Evolutionary conservation across 2,797 vertebrate species (phyloP), one percentile per base, ranked within the genome.

Genomic region (Thunnus albacares): DNA sequence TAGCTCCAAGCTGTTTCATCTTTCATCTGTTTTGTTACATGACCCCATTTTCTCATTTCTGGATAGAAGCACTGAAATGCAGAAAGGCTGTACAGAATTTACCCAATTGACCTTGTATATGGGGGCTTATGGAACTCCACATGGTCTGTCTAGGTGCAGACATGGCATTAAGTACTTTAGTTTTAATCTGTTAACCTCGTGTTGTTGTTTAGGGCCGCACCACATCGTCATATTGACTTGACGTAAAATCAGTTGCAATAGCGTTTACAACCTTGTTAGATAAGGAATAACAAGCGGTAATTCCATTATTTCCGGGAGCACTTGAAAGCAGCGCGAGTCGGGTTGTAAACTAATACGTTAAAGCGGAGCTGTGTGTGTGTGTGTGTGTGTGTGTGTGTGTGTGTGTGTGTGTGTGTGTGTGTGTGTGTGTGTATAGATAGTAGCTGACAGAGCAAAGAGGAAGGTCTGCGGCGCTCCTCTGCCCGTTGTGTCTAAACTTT

Each of bases 291-390:
- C 13, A n/a, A 0, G 0, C 2, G 24, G 17, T 20, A 18, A 15
- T 45, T 41, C 0, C 14, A 43, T 14, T 71, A 1, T 90, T 79
- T 86, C 77, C 45, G 53, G 4, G 24, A 12, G 71, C 47, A 2
- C 69, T 0, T 84, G 75, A 90, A 93, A 0, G 89, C 83, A 90
- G 28, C 90, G 76, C 1, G 3, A 0, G n/a, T 5, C 22, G 14
- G 77, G 28, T 28, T 0, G 81, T 80, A 63, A 67, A 67, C 5
- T 64, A 28, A 20, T 52, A 1, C 10, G 55, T 11, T 6, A 47
- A 10, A 67, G 51, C 26, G 73, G 45, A 41, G 83, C 57, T 7
- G 3, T 3, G 65, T 24, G 61, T 30, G 8, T 18, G 47, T 20
- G 18, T 51, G 47, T 51, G 45, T 6, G 22, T 11, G 35, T 13